These are phyloP conservation scores for Salmo trutta DNA, from an alignment of 2,797 vertebrate genomes.

Conservation along the genomic window DNA sequence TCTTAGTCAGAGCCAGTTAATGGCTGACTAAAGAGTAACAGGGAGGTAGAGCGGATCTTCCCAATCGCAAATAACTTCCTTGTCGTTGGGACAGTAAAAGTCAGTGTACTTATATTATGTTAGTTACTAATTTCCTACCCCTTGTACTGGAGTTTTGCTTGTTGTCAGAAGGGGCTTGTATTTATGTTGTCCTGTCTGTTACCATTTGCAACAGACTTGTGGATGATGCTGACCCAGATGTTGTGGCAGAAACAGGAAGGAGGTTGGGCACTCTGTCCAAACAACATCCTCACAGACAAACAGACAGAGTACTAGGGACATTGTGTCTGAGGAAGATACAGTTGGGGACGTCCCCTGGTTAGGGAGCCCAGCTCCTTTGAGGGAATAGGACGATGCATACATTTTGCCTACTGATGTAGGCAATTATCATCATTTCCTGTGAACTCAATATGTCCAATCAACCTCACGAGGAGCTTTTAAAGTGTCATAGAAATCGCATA, in stretches of 20 bases:
- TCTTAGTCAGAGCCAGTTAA: conserved; percentile 33
- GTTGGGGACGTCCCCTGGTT: not conserved
- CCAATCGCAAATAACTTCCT: not conserved
- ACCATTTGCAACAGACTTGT: not conserved
- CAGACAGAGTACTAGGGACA: conserved; percentile 5
- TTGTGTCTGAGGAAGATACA: conserved; percentile 1
- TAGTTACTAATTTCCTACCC: not conserved
- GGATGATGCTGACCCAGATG: conserved; percentile 4
- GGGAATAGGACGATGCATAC: not conserved
- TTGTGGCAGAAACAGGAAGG: not conserved
- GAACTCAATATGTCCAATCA: not conserved
- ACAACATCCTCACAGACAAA: conserved; percentile 5
- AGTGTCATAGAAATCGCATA: not conserved
- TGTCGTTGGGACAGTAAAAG: not conserved
- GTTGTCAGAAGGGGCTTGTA: not conserved
- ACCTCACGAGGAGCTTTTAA: not conserved
- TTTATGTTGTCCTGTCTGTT: not conserved
- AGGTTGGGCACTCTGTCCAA: not conserved
- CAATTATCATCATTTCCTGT: not conserved
- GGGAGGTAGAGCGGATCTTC: not conserved
- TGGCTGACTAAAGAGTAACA: conserved; percentile 36
- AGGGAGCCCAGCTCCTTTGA: not conserved
- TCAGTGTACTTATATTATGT: not conserved
- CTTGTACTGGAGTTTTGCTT: not conserved
- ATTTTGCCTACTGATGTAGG: not conserved